Conservation (phyloP, 2,113 vertebrate species). For the Proteles cristata region DNA sequence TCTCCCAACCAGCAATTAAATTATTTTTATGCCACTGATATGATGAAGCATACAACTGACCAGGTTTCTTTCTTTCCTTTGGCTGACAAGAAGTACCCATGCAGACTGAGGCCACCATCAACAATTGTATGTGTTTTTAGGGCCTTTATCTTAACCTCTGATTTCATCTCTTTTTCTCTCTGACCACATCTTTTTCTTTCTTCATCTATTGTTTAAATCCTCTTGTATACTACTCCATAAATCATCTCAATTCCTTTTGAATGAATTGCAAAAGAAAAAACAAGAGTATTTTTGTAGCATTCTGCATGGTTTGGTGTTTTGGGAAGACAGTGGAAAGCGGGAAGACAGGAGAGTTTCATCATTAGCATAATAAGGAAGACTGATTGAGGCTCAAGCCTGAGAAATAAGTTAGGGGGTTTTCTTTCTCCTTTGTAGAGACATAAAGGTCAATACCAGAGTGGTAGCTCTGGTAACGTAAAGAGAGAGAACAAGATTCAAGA, state of each 20-base stretch:
- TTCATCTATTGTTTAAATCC: not conserved
- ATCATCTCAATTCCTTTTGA: not conserved
- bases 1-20: not conserved
- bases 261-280: not conserved
- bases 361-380: not conserved
- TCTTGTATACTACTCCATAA: not conserved
- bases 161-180: not conserved
- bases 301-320: not conserved
- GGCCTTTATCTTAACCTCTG: not conserved
- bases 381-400: not conserved
- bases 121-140: not conserved
- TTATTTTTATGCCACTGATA: not conserved
- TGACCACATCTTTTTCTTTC: not conserved
- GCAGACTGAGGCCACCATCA: not conserved
- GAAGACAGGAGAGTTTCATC: not conserved
- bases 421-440: not conserved
- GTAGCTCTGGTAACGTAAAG: not conserved
- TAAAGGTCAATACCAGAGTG: not conserved
- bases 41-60: not conserved
- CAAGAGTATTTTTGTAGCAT: not conserved
- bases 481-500: not conserved
- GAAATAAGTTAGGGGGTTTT: not conserved
- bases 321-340: not conserved
- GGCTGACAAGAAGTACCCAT: not conserved
- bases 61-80: not conserved